Percentiles rank a stretch among this genome's conserved stretches.
phyloP scores from a whole-genome alignment of 2,888 invertebrate genomes.

The Acanthococcus lagerstroemiae region DNA sequence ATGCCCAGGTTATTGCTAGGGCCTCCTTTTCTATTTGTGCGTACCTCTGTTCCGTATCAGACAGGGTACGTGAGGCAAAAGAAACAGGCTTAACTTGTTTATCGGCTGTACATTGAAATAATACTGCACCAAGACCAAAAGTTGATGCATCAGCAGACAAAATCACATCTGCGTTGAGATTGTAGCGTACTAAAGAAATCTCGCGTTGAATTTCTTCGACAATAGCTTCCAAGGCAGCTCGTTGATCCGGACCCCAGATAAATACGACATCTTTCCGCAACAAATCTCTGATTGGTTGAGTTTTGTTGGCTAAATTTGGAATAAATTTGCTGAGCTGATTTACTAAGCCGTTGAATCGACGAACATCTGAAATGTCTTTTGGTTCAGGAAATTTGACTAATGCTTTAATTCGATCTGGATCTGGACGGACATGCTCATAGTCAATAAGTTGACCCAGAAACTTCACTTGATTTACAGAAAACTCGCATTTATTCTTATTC shows the following conservation, averaged over 20 bases:
- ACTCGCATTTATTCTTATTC: slow-evolving; percentile 38
- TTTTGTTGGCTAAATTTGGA: background rate
- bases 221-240: no score
- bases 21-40: no score
- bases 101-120: no score
- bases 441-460: slow-evolving; percentile 38
- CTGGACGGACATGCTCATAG: slow-evolving; percentile 34
- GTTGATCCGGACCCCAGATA: no score
- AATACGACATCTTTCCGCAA: background rate
- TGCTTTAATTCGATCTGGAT: slow-evolving; percentile 35
- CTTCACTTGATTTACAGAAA: slow-evolving; percentile 34
- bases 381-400: slow-evolving; percentile 36
- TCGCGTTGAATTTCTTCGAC: no score
- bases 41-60: no score
- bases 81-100: no score
- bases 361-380: slow-evolving; percentile 35
- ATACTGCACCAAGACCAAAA: no score
- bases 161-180: no score
- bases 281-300: background rate
- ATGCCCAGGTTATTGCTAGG: background rate
- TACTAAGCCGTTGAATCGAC: slow-evolving; percentile 35
- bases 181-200: no score
- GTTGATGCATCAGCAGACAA: no score
- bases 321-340: background rate
- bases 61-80: no score